Base-by-base conservation (phyloP, 2,113 vertebrate genomes). In the Chinchilla lanigera region DNA sequence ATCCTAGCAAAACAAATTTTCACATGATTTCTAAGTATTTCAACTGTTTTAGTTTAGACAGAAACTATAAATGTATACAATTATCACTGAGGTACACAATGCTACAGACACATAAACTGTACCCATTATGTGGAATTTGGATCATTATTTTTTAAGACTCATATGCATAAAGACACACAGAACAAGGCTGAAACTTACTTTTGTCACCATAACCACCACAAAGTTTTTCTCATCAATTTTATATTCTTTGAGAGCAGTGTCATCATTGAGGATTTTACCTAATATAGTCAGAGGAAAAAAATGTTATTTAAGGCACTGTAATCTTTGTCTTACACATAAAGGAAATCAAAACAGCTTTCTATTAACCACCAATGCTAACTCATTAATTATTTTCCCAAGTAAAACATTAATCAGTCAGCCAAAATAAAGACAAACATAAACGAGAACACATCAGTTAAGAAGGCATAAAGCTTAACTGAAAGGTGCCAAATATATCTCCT, bases 141-240 rank as follows among this genome's bases (percentile, higher is more conserved):
- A 86, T 67, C 28, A 71, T 38, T 69, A 22, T 71, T 65, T 86
- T 47, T 12, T 12, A 89, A 93, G 38, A 75, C 10, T 7, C 17
- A 58, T 1, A 77, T 17, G 58, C n/a, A 93, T 26, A 54, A 89
- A 94, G 20, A 93, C 38, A 90, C 4, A 96, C 1, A 96, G 44
- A 95, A 93, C 33, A 19, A 95, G 24, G 8, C 5, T 63, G n/a
- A 87, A 97, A 98, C 99, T 98, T 97, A 99, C 99, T 99, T 99
- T 99, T 98, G 99, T 99, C 98, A 99, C 99, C 99, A 99, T 99
- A 98, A 99, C 99, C 96, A 99, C 99, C 98, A 99, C 99, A 96
- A 99, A 99, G 98, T 99, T 99, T 98, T 99, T 99, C 98, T 99
- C 99, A 94, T 99, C 99, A 89, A 99, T 99, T 98, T 99, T 99